Evolutionary conservation across 2,797 vertebrate species (phyloP).

Genomic region (Tokudaia tokunoshimensis): DNA sequence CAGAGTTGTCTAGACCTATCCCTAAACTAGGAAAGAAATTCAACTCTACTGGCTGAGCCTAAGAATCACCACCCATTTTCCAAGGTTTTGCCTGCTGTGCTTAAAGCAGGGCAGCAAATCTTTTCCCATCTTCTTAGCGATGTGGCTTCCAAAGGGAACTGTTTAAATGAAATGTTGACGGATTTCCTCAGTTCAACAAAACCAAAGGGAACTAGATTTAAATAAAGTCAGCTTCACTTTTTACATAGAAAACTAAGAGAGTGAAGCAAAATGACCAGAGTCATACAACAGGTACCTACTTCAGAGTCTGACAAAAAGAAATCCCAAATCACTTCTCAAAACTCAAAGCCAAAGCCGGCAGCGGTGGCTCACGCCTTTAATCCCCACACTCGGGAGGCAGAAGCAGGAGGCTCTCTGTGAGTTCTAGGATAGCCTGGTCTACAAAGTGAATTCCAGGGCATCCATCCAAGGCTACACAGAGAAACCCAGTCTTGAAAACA

Average conservation of each 20-base stretch:
- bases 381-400: not conserved
- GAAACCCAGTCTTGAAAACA: not conserved
- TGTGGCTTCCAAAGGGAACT: not conserved
- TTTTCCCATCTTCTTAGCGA: not conserved
- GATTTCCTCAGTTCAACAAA: not conserved
- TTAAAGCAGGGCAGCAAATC: not conserved
- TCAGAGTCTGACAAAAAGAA: not conserved
- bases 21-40: not conserved
- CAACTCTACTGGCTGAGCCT: not conserved
- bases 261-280: not conserved
- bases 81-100: not conserved
- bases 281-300: not conserved
- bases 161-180: not conserved
- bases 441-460: not conserved
- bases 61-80: not conserved
- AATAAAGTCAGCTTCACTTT: conserved; percentile 37
- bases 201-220: not conserved
- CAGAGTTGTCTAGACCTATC: not conserved
- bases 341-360: not conserved
- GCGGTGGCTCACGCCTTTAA: not conserved
- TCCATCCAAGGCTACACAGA: not conserved
- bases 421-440: not conserved
- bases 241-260: conserved; percentile 1
- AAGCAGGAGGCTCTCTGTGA: not conserved
- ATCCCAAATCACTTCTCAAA: not conserved